These are phyloP conservation scores for Caenorhabditis sp. DNA, from an alignment of 2,888 invertebrate species.

Conservation along the genomic window DNA sequence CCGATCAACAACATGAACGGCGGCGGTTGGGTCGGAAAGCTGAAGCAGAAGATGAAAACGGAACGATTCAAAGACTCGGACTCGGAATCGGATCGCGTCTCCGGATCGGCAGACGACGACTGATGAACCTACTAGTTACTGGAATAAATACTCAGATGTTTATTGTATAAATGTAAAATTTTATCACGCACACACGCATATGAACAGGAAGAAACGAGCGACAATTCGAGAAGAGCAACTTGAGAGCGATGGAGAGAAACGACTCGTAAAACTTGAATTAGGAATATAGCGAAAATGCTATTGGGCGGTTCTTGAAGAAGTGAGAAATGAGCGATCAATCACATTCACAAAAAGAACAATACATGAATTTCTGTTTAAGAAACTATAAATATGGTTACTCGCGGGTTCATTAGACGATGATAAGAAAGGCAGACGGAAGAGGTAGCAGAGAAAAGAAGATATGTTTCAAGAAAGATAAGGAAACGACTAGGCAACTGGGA, in stretches of 20 bases:
- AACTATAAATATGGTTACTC: constrained; percentile 11
- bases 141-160: constrained; percentile 4
- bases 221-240: neutral
- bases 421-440: neutral
- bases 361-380: neutral
- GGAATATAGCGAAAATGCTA: neutral
- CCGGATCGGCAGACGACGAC: constrained; percentile 16
- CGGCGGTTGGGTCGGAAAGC: constrained; percentile 35
- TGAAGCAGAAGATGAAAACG: constrained; percentile 20
- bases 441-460: constrained; percentile 1
- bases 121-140: neutral
- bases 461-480: constrained; percentile 8
- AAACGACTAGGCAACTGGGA: constrained; percentile 8
- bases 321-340: neutral
- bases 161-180: neutral
- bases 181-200: no score
- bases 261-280: neutral
- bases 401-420: constrained; percentile 1
- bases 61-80: constrained; percentile 22
- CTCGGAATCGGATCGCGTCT: constrained; percentile 31
- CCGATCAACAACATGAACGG: neutral
- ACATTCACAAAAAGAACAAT: neutral
- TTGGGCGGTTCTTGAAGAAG: neutral
- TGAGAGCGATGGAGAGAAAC: no score
- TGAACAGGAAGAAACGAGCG: neutral